Evolutionary conservation across 2,113 vertebrate species (phyloP), one percentile per base, ranked within the genome.

Genomic region (Dicentrarchus labrax): DNA sequence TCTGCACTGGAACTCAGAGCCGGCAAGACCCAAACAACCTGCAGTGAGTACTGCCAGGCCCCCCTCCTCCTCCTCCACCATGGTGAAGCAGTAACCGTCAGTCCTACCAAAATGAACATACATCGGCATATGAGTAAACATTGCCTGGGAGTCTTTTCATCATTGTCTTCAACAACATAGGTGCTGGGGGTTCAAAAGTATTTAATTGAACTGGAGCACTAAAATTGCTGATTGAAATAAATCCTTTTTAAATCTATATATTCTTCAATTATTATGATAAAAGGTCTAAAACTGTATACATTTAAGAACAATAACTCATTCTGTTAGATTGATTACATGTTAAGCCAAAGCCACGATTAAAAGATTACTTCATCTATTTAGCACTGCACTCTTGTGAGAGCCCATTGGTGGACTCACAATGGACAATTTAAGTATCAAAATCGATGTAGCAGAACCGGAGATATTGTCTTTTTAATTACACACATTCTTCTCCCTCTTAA

Each of bases 1-100:
- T 91, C 97, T 96, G 89, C 98, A 99, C 77, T 99, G 98, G 90
- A 99, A 99, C 93, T 98, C 97, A 0, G 97, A 99, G 56, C 98
- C 98, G 54, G 95, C 96, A 43, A 95, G 93, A 71, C 96, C 96
- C 76, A 99, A 94, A 85, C 98, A 99, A 62, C 98, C 98, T 11
- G 96, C 96, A 8, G 97, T 97, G 68, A 97, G 88, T 1, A 96
- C 90, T 22, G 96, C 96, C 70, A 95, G 90, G 12, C 97, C 97
- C 0, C 96, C 96, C 24, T 99, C 97, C 74, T 99, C 97, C 86
- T 99, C 96, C 93, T 98, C 97, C 92, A 99, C 96, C 95, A 99
- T 99, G 24, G 97, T 98, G 94, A 99, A 99, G 93, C 98, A 99
- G 80, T 96, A 98, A 56, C 98, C 98, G 74, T 99, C 96, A 8